Evolutionary conservation across 2,888 invertebrate genomes (phyloP).

Genomic region (Tetanocera ferruginea): DNA sequence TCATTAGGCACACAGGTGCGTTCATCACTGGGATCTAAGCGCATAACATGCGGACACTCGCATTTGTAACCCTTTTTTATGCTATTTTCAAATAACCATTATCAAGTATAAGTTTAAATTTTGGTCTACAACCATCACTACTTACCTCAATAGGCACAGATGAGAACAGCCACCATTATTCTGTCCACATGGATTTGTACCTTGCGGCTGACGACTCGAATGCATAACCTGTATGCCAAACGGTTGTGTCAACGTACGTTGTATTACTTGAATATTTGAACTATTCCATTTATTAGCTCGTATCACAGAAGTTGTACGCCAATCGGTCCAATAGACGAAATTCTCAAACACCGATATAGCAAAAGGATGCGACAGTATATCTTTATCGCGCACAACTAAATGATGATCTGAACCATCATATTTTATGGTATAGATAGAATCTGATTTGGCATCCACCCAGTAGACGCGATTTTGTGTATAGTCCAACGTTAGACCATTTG

Average conservation of each 20-base stretch:
- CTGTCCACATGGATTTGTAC: conserved; percentile 77
- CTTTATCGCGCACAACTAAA: conserved; percentile 77
- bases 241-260: conserved; percentile 87
- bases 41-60: conserved; percentile 91
- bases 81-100: conserved; percentile 57
- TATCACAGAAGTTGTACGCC: conserved; percentile 89
- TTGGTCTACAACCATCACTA: background rate
- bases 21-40: conserved; percentile 75
- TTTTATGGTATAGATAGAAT: conserved; percentile 86
- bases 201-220: conserved; percentile 79
- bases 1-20: conserved; percentile 78
- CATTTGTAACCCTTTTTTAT: conserved; percentile 77
- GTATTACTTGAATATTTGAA: conserved; percentile 81
- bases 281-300: conserved; percentile 91
- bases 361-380: conserved; percentile 88
- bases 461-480: conserved; percentile 81
- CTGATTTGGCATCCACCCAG: conserved; percentile 90
- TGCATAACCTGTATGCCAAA: conserved; percentile 90
- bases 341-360: conserved; percentile 88
- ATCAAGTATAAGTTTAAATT: background rate
- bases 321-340: conserved; percentile 94
- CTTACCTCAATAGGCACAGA: conserved; percentile 78
- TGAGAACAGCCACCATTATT: conserved; percentile 86
- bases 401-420: conserved; percentile 84
- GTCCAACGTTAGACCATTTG: conserved; percentile 87